Evolutionary conservation across 2,888 invertebrate species (phyloP).

Genomic region (Agriopis marginaria): DNA sequence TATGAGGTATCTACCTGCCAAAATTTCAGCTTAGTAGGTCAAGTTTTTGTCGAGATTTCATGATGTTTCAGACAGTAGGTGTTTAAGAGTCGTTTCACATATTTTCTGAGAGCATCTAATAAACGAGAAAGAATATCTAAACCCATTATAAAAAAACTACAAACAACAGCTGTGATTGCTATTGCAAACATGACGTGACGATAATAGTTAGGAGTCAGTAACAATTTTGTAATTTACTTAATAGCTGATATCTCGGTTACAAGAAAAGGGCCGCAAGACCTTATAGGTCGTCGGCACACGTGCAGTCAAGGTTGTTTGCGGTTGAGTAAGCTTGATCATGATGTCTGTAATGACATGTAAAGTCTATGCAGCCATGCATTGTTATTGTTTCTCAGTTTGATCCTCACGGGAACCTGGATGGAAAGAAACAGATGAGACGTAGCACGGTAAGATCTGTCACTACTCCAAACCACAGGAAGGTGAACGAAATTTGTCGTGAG

Average conservation of each 20-base stretch:
- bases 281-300: constrained; percentile 23
- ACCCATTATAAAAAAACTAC: constrained; percentile 1
- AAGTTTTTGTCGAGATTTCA: too few relatives aligned
- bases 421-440: neutral
- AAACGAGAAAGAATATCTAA: neutral
- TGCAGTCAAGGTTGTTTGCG: constrained; percentile 8
- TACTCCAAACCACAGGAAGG: neutral
- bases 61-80: too few relatives aligned
- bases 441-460: too few relatives aligned
- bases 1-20: too few relatives aligned
- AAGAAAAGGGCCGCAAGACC: constrained; percentile 27
- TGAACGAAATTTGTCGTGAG: neutral
- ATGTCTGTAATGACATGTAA: neutral
- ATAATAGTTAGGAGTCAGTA: neutral
- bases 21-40: too few relatives aligned
- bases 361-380: neutral
- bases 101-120: neutral
- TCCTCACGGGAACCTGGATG: neutral
- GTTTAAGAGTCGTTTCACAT: too few relatives aligned
- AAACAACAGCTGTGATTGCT: constrained; percentile 9
- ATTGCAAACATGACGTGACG: too few relatives aligned
- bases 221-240: constrained; percentile 31
- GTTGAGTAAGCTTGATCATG: constrained; percentile 10
- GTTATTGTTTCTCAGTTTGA: neutral
- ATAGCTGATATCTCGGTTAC: constrained; percentile 23